Conservation (phyloP, 1,140 invertebrate species). For the Drosophila baimaii region DNA sequence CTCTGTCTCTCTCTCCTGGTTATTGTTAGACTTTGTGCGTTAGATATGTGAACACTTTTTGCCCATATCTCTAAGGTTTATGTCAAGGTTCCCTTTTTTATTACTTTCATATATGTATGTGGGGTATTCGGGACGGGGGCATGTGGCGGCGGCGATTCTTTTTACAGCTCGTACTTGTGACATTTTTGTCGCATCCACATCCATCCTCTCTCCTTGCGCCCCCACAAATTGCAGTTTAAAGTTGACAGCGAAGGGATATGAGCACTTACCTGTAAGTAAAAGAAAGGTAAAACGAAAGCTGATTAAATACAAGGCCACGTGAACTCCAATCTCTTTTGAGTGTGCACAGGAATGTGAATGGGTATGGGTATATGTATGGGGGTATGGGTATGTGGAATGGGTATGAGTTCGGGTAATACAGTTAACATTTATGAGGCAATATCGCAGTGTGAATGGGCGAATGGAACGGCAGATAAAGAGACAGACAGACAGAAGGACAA, state of each 20-base stretch:
- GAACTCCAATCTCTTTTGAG: slow-evolving; percentile 6
- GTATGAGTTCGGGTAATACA: slow-evolving; percentile 50
- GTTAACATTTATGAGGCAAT: slow-evolving; percentile 74
- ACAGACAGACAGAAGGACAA: slow-evolving; percentile 17
- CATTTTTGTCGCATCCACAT: slow-evolving; percentile 38
- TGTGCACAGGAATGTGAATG: slow-evolving; percentile 5
- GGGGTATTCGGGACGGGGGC: slow-evolving; percentile 8
- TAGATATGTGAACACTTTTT: slow-evolving; percentile 68
- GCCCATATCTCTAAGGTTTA: slow-evolving; percentile 80
- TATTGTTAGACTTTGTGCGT: slow-evolving; percentile 79
- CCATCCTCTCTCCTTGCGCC: background rate
- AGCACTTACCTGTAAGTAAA: slow-evolving; percentile 79
- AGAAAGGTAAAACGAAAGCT: slow-evolving; percentile 68
- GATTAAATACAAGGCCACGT: slow-evolving; percentile 67
- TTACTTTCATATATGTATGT: slow-evolving; percentile 66
- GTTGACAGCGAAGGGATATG: slow-evolving; percentile 72
- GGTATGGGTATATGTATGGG: background rate
- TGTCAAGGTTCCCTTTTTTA: slow-evolving; percentile 77
- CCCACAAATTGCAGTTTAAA: slow-evolving; percentile 74
- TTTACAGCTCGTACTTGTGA: slow-evolving; percentile 63
- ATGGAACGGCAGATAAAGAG: slow-evolving; percentile 42
- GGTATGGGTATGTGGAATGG: slow-evolving; percentile 10
- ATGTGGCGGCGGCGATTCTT: slow-evolving; percentile 27
- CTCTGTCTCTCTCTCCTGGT: slow-evolving; percentile 31
- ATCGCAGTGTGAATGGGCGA: slow-evolving; percentile 55